phyloP scores from a whole-genome alignment of 2,888 invertebrate genomes.

The Standfussiana lucernea region DNA sequence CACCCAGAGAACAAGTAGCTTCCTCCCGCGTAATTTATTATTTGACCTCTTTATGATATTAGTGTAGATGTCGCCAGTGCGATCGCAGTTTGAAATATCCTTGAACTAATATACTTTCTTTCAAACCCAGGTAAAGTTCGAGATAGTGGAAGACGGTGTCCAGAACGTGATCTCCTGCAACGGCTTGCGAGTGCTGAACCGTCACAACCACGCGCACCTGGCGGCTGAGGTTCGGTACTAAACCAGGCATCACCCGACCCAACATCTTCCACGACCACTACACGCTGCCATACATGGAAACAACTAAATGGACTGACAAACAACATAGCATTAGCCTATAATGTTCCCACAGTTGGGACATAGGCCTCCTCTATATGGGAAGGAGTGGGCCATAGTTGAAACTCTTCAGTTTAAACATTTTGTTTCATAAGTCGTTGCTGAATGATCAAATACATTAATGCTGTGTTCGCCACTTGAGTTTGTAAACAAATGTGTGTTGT shows the following conservation, averaged over 20 bases:
- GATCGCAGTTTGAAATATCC: not conserved
- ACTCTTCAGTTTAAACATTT: not conserved
- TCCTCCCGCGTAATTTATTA: no score
- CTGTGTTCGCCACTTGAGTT: not conserved
- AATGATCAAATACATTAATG: not conserved
- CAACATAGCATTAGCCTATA: not conserved
- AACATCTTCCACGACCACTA: not conserved
- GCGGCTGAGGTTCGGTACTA: constrained; percentile 15
- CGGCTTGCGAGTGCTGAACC: constrained; percentile 80
- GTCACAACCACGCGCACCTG: constrained; percentile 49
- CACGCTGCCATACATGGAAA: not conserved
- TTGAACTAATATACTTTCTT: not conserved
- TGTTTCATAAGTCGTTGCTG: not conserved
- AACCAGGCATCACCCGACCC: not conserved
- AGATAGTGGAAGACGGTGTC: constrained; percentile 76
- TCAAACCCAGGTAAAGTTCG: constrained; percentile 86
- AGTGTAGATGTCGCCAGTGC: no score
- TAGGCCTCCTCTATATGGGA: not conserved
- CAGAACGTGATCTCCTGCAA: constrained; percentile 85
- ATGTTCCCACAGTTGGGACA: not conserved
- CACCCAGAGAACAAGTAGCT: no score
- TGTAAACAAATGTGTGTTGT: not conserved
- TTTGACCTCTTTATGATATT: no score
- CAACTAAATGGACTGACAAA: not conserved
- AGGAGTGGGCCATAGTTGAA: not conserved